Base-by-base conservation (phyloP, 2,888 invertebrate species). In the Entomobrya multifasciata region DNA sequence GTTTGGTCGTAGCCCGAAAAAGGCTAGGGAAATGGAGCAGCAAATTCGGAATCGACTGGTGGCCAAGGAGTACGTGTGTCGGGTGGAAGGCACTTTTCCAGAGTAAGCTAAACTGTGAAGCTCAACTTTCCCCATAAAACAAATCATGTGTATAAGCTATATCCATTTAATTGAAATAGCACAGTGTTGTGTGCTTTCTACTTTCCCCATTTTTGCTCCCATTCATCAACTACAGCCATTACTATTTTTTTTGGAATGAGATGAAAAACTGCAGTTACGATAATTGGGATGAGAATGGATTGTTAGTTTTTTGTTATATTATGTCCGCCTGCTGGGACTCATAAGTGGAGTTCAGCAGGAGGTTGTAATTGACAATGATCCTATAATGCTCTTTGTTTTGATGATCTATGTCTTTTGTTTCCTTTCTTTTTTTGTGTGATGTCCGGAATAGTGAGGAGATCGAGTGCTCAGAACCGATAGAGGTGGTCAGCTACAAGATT, bases 11-110 rank as follows among this genome's bases (percentile, higher is more conserved):
- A 98, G 97, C 92, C 96, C 97, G 76, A 96, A 97, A 93, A 97
- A 97, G 93, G 98, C 99, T 52, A 94, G 97, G 91, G 96, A 97
- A 93, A 96, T 99, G 96, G 98, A 98, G 93, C 96, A 97, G 92
- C 97, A 98, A 93, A 97, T 99, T 91, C 94, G 97, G 90, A 96
- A 97, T 92, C 89, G 97, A 91, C 95, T 97, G 92, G 97, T 99
- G 57, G 95, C 95, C 93, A 99, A 99, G 93, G 97, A 98, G 92
- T 99, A 99, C 93, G 96, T 99, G 17, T 98, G 98, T 93, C 95
- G 97, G 90, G 98, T 99, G 3, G 98, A 97, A 92, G 98, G 98
- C 70, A 95, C 95, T 92, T 99, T 98, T 92, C 98, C 98, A 1
- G 96, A 96, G 96, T 98, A 94, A 94, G 95, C 94, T 81, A 22